A percentile compares a stretch with the other conserved stretches of the same genome.
Evolutionary conservation across 2,888 invertebrate genomes (phyloP).

Genomic region (Villa cingulata): DNA sequence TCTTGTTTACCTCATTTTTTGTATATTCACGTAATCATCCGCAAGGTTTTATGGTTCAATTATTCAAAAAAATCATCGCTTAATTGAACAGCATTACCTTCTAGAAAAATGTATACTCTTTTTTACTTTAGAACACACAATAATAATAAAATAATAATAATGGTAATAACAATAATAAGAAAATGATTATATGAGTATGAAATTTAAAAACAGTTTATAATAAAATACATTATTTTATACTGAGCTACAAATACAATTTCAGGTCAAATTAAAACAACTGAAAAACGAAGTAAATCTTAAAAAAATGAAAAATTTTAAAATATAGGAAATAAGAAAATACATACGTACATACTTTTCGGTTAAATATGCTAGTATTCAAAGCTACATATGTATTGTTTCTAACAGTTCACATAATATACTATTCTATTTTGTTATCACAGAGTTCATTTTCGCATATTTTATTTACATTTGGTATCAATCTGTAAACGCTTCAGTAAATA

Average conservation of each 20-base stretch:
- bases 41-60: constrained; percentile 3
- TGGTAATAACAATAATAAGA: too few species aligned
- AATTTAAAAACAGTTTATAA: too few species aligned
- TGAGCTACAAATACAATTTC: too few species aligned
- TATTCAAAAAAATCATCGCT: constrained; percentile 3
- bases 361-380: neutral
- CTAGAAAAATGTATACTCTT: constrained; percentile 1
- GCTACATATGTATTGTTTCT: neutral
- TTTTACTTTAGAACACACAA: neutral
- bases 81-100: constrained; percentile 6
- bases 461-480: constrained; percentile 13
- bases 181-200: too few species aligned
- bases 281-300: too few species aligned
- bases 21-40: neutral
- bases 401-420: neutral
- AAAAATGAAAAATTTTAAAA: too few species aligned
- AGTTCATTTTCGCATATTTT: constrained; percentile 4
- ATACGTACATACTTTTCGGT: too few species aligned
- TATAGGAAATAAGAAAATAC: too few species aligned
- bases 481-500: constrained; percentile 11
- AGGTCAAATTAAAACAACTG: too few species aligned
- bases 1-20: neutral
- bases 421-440: neutral
- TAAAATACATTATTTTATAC: too few species aligned
- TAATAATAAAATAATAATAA: too few species aligned